Evolutionary conservation across 2,113 vertebrate species (phyloP).

Genomic region (Loxodonta africana): DNA sequence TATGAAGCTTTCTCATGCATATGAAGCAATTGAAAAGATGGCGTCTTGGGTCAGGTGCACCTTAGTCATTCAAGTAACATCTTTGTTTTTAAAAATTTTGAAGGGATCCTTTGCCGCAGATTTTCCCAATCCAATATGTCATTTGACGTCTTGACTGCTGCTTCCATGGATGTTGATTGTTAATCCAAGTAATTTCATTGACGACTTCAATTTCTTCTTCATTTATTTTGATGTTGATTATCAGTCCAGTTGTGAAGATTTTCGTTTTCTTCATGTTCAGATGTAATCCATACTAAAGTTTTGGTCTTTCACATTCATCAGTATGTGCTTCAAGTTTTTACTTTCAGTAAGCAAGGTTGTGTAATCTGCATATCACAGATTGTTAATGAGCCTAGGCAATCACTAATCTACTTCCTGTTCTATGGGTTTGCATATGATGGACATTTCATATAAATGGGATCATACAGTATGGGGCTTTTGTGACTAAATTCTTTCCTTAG

Average conservation of each 20-base stretch:
- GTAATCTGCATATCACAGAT: too few relatives aligned
- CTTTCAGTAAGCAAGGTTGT: too few relatives aligned
- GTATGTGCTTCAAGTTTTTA: too few relatives aligned
- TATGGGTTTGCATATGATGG: not conserved
- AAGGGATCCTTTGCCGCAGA: not conserved
- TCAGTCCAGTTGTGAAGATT: too few relatives aligned
- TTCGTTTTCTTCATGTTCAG: too few relatives aligned
- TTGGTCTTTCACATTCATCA: too few relatives aligned
- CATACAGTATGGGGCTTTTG: not conserved
- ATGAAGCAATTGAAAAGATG: not conserved
- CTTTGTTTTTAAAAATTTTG: not conserved
- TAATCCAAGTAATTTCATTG: not conserved
- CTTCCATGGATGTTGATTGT: not conserved
- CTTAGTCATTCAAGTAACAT: not conserved
- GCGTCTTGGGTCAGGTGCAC: not conserved
- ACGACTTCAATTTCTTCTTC: not conserved
- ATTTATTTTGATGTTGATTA: not conserved
- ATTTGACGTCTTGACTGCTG: not conserved
- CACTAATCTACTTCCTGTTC: not conserved
- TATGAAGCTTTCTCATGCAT: not conserved
- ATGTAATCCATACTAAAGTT: too few relatives aligned
- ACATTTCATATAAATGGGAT: conserved; percentile 10
- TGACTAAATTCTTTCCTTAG: not conserved
- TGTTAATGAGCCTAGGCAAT: not conserved
- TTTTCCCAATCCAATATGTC: not conserved